Evolutionary conservation across 2,888 invertebrate genomes (phyloP).

Genomic region (Drosophila formosana): DNA sequence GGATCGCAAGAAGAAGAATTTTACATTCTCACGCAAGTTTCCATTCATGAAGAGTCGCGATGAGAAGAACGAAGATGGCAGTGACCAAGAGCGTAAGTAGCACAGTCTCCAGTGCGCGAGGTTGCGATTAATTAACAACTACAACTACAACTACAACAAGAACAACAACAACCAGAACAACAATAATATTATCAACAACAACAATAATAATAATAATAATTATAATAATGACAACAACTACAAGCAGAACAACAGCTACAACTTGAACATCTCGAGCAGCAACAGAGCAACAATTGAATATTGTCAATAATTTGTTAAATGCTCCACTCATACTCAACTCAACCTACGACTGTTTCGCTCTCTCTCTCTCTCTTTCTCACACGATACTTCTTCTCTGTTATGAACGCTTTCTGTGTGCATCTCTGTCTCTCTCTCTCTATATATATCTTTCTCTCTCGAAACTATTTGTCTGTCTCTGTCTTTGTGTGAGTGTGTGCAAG

Average conservation of each 20-base stretch:
- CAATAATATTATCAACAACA: neutral
- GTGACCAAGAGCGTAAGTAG: constrained; percentile 98
- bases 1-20: constrained; percentile 98
- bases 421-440: constrained; percentile 11
- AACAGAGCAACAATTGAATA: constrained; percentile 12
- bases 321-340: constrained; percentile 2
- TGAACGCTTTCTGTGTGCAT: constrained; percentile 21
- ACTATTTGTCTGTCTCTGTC: constrained; percentile 11
- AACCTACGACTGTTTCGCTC: neutral
- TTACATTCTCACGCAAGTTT: constrained; percentile 98
- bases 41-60: constrained; percentile 99
- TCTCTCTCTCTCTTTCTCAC: constrained; percentile 1
- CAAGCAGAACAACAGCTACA: constrained; percentile 19
- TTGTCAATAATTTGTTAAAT: constrained; percentile 17
- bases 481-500: constrained; percentile 17
- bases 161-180: constrained; percentile 10
- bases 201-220: neutral
- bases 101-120: constrained; percentile 24
- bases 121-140: constrained; percentile 36
- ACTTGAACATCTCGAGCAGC: constrained; percentile 12
- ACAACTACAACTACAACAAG: constrained; percentile 14
- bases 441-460: neutral
- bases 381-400: neutral
- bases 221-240: constrained; percentile 6
- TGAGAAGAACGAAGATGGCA: constrained; percentile 98